Evolutionary conservation across 2,113 vertebrate genomes (phyloP).

Genomic region (Oryctolagus cuniculus): mOryCun1.1 NC_091443.1:93031501-93032000

Average conservation of each 20-base stretch:
- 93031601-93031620: not conserved
- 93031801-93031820: not conserved
- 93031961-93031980: too few species aligned
- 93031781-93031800: not conserved
- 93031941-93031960: not conserved
- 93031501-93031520: accelerated
- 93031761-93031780: not conserved
- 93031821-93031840: not conserved
- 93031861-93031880: not conserved
- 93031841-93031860: not conserved
- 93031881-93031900: not conserved
- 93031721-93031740: not conserved
- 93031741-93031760: not conserved
- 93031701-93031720: not conserved
- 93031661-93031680: not conserved
- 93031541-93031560: not conserved
- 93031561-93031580: not conserved
- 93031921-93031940: not conserved
- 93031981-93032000: accelerated
- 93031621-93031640: too few species aligned
- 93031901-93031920: not conserved
- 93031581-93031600: not conserved
- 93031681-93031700: not conserved
- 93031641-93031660: not conserved
- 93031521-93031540: accelerated